These are phyloP conservation scores for Drosophila fuyamai DNA, from an alignment of 1,140 invertebrate genomes.

Conservation along the genomic window DNA sequence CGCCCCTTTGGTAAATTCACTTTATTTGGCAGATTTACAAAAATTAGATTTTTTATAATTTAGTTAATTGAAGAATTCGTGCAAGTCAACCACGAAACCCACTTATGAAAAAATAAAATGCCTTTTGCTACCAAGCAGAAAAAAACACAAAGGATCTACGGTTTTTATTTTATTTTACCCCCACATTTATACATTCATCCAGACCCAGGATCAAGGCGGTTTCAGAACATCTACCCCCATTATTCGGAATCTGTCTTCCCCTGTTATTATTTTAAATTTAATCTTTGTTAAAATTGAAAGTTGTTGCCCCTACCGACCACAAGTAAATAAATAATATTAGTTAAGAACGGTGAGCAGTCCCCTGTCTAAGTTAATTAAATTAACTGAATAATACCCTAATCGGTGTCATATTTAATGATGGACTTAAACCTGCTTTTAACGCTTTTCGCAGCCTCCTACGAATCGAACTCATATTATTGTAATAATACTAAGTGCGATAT, in stretches of 20 bases:
- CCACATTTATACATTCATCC: constrained; percentile 6
- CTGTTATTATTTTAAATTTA: not conserved
- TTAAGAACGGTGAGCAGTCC: constrained; percentile 56
- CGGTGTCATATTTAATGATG: constrained; percentile 20
- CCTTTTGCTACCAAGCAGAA: constrained; percentile 69
- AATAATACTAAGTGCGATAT: constrained; percentile 41
- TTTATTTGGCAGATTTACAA: constrained; percentile 37
- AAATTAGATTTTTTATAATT: constrained; percentile 48
- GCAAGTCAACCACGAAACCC: constrained; percentile 21
- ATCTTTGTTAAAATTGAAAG: constrained; percentile 59
- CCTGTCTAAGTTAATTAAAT: constrained; percentile 72
- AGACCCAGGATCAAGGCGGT: constrained; percentile 61
- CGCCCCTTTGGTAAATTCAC: constrained; percentile 24
- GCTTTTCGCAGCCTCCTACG: constrained; percentile 50
- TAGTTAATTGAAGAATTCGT: constrained; percentile 69
- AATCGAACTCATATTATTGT: constrained; percentile 50
- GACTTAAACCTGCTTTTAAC: constrained; percentile 43
- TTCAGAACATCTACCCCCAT: constrained; percentile 44
- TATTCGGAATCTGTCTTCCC: constrained; percentile 3
- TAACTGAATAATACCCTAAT: constrained; percentile 56
- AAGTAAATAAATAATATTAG: constrained; percentile 47
- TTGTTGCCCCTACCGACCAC: constrained; percentile 54
- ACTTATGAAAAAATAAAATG: constrained; percentile 68
- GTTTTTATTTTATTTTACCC: constrained; percentile 20
- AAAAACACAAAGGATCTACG: constrained; percentile 29